Evolutionary conservation across 2,113 vertebrate genomes (phyloP), one percentile per base, ranked within the genome.

Genomic region (Podarcis muralis): DNA sequence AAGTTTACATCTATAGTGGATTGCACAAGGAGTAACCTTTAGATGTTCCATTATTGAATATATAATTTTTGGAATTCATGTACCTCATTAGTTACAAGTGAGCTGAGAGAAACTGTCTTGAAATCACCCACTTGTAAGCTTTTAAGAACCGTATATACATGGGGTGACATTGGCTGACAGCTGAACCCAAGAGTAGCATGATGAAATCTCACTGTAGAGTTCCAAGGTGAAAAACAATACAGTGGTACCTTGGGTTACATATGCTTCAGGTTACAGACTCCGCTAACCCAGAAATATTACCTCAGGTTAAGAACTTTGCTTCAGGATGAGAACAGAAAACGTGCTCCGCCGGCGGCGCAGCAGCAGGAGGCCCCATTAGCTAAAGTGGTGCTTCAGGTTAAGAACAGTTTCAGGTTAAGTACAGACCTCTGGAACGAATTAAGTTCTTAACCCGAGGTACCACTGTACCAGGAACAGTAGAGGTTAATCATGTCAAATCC

Each of bases 101-200:
- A 90, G 20, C 94, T 94, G 95, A 94, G 92, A 92, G 93, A 91
- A 94, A 88, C 91, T 80, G 85, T 91, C 90, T 93, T 91, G 94
- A 90, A 94, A 92, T 89, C 79, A 77, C 88, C 88, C 92, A 94
- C 94, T 89, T 92, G 93, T 90, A 77, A 93, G 88, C 87, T 25
- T 78, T 90, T 94, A 93, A 95, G 8, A 57, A 85, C 12, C 6
- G 16, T 30, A 0, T 27, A 59, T 66, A 53, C 69, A 93, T 92
- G 93, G 94, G 8, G n/a, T 65, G 84, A 87, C 93, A 93, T 93
- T 91, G 93, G 87, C 90, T 92, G 92, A 95, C 84, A 90, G 90
- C 91, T 93, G 92, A 93, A 94, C 86, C 91, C 82, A 90, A 0
- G 40, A 95, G 92, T 74, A 93, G 68, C 83, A 92, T 88, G 88